These are phyloP conservation scores for Gnathonemus echidnorhynchus DNA, from an alignment of 2,113 vertebrate species.

Conservation along the genomic window DNA sequence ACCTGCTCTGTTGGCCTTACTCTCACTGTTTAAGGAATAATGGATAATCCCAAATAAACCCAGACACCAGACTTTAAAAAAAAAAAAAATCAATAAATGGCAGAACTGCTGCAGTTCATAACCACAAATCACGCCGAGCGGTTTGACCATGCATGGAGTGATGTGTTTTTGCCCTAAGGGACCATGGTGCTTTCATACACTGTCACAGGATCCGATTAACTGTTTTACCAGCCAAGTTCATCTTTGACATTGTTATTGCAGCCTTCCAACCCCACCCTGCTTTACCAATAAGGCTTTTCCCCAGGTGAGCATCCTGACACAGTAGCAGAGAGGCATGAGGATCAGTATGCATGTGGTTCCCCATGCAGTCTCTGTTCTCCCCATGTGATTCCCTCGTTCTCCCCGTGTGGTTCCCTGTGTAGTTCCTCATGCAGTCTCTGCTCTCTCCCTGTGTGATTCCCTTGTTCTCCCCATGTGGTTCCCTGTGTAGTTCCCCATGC, in stretches of 20 bases:
- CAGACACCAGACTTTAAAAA: neutral
- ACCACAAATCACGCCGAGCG: neutral
- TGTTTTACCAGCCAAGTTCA: neutral
- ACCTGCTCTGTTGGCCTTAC: neutral
- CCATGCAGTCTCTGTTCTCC: too few species aligned
- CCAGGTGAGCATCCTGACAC: neutral
- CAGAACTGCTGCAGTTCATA: neutral
- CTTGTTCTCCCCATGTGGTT: too few species aligned
- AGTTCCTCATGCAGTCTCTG: too few species aligned
- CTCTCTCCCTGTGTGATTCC: too few species aligned
- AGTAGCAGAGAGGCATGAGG: neutral
- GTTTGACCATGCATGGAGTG: neutral
- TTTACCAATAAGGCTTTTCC: neutral
- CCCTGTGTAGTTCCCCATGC: too few species aligned
- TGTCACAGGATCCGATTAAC: neutral
- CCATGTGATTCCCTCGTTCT: too few species aligned
- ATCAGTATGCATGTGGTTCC: neutral
- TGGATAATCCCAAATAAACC: neutral
- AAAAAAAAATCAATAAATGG: neutral
- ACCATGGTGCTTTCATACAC: neutral
- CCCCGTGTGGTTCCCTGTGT: too few species aligned
- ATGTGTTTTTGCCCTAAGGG: neutral
- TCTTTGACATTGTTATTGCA: neutral
- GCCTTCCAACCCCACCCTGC: neutral
- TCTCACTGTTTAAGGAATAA: neutral